phyloP scores from a whole-genome alignment of 2,888 invertebrate species.

The Ichneumon xanthorius region DNA sequence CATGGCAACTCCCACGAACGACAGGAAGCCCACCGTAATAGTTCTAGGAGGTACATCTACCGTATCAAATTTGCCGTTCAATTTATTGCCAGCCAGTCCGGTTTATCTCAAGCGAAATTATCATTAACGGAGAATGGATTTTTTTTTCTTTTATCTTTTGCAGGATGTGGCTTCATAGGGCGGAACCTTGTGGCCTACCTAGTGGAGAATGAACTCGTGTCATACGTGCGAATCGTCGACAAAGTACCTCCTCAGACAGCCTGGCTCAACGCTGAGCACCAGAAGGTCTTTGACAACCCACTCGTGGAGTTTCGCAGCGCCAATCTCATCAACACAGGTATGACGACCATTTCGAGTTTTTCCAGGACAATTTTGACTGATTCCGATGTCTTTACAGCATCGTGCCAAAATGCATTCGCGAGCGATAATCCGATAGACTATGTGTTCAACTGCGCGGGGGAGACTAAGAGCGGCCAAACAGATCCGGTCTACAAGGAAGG shows the following conservation, averaged over 20 bases:
- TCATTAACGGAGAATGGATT: slow-evolving; percentile 2
- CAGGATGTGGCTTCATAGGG: slow-evolving; percentile 98
- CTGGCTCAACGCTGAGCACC: slow-evolving; percentile 92
- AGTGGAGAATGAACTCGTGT: slow-evolving; percentile 91
- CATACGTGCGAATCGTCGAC: slow-evolving; percentile 93
- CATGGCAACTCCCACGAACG: slow-evolving; percentile 78
- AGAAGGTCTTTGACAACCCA: slow-evolving; percentile 90
- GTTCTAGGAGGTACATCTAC: slow-evolving; percentile 80
- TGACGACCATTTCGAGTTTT: not conserved
- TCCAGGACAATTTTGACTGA: not conserved
- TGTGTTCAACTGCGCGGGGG: slow-evolving; percentile 96
- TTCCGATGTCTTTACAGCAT: slow-evolving; percentile 86
- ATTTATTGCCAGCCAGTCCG: not conserved
- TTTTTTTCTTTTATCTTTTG: slow-evolving; percentile 67
- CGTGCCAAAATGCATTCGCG: slow-evolving; percentile 92
- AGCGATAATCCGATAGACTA: slow-evolving; percentile 89
- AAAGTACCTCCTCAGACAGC: slow-evolving; percentile 97
- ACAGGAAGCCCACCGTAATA: slow-evolving; percentile 80
- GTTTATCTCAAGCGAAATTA: slow-evolving; percentile 3
- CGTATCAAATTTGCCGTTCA: not conserved
- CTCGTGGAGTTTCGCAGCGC: slow-evolving; percentile 95
- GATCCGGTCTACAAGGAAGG: slow-evolving; percentile 97
- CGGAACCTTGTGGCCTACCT: slow-evolving; percentile 94
- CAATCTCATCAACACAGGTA: slow-evolving; percentile 95
- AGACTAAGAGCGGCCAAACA: slow-evolving; percentile 95